A percentile compares a stretch with the other conserved stretches of the same genome.
phyloP scores from a whole-genome alignment of 2,888 invertebrate genomes.

The Azorinus chamasolen region DNA sequence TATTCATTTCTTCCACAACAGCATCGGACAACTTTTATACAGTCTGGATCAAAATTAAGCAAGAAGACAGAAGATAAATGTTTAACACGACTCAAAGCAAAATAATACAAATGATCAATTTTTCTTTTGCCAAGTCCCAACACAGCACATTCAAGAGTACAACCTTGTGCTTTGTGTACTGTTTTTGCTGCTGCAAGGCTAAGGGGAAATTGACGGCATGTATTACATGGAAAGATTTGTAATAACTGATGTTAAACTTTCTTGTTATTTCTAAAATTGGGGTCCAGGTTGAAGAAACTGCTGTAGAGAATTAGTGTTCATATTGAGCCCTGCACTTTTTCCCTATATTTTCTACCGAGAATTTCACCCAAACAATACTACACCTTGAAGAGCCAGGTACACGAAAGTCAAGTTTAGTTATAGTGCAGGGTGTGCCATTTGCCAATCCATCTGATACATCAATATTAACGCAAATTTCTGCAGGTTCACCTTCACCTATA shows the following conservation, averaged over 20 bases:
- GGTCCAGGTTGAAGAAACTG: too few relatives aligned
- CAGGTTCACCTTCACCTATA: conserved; percentile 20
- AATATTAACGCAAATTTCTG: conserved; percentile 44
- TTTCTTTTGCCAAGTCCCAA: conserved; percentile 48
- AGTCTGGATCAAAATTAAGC: conserved; percentile 22
- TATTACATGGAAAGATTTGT: conserved; percentile 34
- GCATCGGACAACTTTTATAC: conserved; percentile 19
- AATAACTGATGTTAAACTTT: conserved; percentile 26
- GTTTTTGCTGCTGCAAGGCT: conserved; percentile 53
- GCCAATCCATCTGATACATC: conserved; percentile 56
- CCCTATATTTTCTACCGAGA: conserved; percentile 32
- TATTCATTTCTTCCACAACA: conserved; percentile 46
- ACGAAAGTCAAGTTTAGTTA: conserved; percentile 39
- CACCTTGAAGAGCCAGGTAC: conserved; percentile 12
- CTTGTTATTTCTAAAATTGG: conserved; percentile 37
- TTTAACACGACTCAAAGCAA: conserved; percentile 56
- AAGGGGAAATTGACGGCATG: conserved; percentile 56
- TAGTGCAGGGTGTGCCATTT: conserved; percentile 52
- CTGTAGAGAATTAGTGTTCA: conserved; percentile 17
- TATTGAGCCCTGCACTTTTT: conserved; percentile 11
- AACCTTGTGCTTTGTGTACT: conserved; percentile 60
- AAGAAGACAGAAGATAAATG: conserved; percentile 37
- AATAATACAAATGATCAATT: conserved; percentile 58
- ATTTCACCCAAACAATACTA: conserved; percentile 54
- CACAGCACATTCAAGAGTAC: conserved; percentile 49